A percentile compares a stretch with the other conserved stretches of the same genome.
These are phyloP conservation scores for Sebastes cheni DNA, from an alignment of 2,797 vertebrate species.

Conservation along the genomic window DNA sequence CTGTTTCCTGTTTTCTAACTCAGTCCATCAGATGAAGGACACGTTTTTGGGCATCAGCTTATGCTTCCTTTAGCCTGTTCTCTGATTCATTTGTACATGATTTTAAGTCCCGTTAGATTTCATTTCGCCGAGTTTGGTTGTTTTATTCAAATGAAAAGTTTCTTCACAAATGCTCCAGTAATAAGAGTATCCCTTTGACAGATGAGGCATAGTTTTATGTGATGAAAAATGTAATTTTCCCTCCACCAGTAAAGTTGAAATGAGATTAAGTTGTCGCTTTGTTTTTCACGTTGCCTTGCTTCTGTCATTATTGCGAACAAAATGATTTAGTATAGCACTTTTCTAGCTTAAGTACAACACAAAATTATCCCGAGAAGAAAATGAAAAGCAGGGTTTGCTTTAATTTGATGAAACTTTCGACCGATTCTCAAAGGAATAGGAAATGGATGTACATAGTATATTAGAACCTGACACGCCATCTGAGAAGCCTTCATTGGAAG, in stretches of 20 bases:
- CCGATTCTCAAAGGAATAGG: background rate
- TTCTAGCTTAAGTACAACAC: background rate
- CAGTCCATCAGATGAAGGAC: background rate
- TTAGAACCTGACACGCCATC: background rate
- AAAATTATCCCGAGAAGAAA: background rate
- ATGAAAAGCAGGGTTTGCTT: background rate
- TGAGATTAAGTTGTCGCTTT: constrained; percentile 10
- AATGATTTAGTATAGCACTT: background rate
- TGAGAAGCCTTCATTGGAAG: background rate
- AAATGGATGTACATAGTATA: background rate
- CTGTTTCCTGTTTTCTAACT: constrained; percentile 1
- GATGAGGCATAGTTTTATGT: background rate
- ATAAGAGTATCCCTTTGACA: background rate
- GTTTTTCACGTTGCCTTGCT: background rate
- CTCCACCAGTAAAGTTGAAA: background rate
- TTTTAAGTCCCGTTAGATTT: background rate
- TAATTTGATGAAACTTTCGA: background rate
- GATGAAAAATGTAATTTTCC: background rate
- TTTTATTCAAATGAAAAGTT: background rate
- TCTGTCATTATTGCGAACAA: background rate
- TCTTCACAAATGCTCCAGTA: background rate
- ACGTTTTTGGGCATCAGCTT: background rate
- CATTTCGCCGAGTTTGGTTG: background rate
- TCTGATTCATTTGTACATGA: background rate
- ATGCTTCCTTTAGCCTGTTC: background rate